Evolutionary conservation across 2,797 vertebrate species (phyloP).

Genomic region (Acomys russatus): DNA sequence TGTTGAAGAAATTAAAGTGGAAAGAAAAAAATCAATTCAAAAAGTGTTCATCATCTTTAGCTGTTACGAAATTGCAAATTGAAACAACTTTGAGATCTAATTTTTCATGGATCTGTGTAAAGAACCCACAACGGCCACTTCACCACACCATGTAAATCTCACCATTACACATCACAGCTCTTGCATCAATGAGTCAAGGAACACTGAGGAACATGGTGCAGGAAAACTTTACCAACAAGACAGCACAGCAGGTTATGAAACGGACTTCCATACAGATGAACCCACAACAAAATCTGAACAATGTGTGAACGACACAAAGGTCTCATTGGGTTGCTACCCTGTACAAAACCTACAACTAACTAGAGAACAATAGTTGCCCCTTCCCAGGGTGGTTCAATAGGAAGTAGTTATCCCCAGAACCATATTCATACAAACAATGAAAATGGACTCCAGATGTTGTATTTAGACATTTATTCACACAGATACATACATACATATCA

Average conservation of each 20-base stretch:
- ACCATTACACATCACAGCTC: not conserved
- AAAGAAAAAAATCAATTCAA: not conserved
- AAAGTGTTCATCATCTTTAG: not conserved
- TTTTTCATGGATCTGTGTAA: not conserved
- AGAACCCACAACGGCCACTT: not conserved
- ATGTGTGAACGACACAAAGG: not conserved
- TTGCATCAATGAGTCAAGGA: not conserved
- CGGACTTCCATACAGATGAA: not conserved
- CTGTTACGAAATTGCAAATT: too few relatives aligned
- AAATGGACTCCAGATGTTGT: not conserved
- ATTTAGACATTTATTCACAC: not conserved
- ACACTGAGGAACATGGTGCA: not conserved
- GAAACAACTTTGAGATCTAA: not conserved
- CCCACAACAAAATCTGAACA: not conserved
- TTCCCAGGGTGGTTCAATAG: not conserved
- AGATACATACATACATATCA: not conserved
- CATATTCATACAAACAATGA: not conserved
- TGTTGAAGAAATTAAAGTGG: not conserved
- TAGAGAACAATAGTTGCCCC: not conserved
- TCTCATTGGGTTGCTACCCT: not conserved
- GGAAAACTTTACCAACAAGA: too few relatives aligned
- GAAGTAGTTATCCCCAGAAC: not conserved
- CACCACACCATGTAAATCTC: not conserved
- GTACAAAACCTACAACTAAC: not conserved
- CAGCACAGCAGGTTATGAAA: not conserved